Evolutionary conservation across 1,140 invertebrate species (phyloP), one percentile per base, ranked within the genome.

Genomic region (Drosophila ficusphila): DNA sequence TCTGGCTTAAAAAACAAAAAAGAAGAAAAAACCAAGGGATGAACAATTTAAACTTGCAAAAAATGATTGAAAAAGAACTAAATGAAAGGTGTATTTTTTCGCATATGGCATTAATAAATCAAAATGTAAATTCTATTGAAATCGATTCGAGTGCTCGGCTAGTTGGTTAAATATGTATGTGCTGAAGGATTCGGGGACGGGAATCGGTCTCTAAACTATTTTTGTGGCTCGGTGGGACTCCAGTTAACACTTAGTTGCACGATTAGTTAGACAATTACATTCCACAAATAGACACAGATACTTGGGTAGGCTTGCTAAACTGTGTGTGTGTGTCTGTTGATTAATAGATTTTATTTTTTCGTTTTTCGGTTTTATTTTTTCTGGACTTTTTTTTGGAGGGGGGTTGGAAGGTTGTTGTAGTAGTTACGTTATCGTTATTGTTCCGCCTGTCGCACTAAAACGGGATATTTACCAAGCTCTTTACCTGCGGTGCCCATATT

Each of bases 401-500:
- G 33, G 51, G 11, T 47, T 53, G 42, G 21, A 47, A 48, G 61
- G 21, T 70, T 79, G 65, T 65, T 79, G 61, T 86, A 79, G 79
- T 76, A 81, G 76, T 82, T 85, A 85, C 72, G 68, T 89, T 83
- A 67, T 89, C 57, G 58, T 75, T 90, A 90, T 90, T 91, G 93
- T 93, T 93, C 92, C 93, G 93, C 90, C 90, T 91, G 90, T 90
- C 90, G 72, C 76, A 90, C 89, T 90, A 90, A 90, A 91, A 90
- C 93, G 93, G 95, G 95, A 96, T 96, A 96, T 96, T 96, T 96
- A 96, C 95, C 96, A 95, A 96, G 95, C 94, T 96, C 95, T 96
- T 97, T 96, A 97, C 97, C 98, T 95, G 98, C 98, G 91, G 97
- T 99, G 92, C 98, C 98, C 98, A 99, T 99, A 94, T 99, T 99